Base-by-base conservation (phyloP, 2,888 invertebrate species). In the Morinoia aosen region DNA sequence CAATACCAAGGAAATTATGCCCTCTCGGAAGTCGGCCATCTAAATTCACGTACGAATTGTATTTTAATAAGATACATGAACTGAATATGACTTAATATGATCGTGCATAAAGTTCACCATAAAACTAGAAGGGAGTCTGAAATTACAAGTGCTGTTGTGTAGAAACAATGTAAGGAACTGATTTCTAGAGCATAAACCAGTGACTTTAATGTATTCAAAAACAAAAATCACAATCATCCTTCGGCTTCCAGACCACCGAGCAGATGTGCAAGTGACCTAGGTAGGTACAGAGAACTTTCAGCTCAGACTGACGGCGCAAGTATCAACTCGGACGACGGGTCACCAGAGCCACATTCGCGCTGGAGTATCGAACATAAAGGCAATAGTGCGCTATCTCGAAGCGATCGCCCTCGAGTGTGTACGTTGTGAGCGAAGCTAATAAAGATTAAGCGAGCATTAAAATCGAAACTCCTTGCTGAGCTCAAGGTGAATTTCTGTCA, bases 361-460 rank as follows among this genome's bases (percentile, higher is more conserved):
- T 25, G 25, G 33, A 76, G 76, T 33, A 25, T 33, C 33, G 19
- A 76, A 76, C 76, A 76, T 76, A 76, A 76, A 76, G 76, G 76
- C 76, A 76, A 76, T 76, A 33, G 76, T 33, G 16, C 25, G 76
- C 76, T 76, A 76, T 76, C 76, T 76, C 76, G 25, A 76, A 90
- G 48, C 40, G 90, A 90, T 90, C 90, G 90, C 33, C 48, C 14
- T 48, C 90, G 10, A 40, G 90, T 90, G 90, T 40, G 39, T 39
- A 40, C 7, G 39, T 39, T 12, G 39, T 39, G 16, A 48, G 90
- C 90, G 90, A 48, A 90, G 48, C 90, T 3, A 39, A 90, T 90
- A 90, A 90, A 90, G 90, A 90, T 90, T 39, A 90, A 48, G 14
- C 39, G 39, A 90, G 40, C 90, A 90, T 90, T 90, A 90, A 48